Evolutionary conservation across 2,888 invertebrate genomes (phyloP), one percentile per base, ranked within the genome.

Genomic region (Apotomis betuletana): DNA sequence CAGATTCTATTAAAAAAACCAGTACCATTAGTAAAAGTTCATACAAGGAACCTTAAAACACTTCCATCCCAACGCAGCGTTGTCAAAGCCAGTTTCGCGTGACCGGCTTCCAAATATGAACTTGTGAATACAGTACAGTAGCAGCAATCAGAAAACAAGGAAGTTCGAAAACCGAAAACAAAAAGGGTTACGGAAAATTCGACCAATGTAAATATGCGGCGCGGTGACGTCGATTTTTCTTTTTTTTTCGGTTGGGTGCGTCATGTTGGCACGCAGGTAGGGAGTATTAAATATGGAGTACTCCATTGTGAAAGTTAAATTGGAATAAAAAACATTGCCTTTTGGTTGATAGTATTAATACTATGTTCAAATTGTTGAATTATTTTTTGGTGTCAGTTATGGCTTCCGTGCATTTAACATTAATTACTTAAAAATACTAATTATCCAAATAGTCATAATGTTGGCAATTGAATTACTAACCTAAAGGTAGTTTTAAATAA

Each of bases 41-140:
- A 15, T n/a, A 38, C n/a, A 59, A n/a, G 67, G 71, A 62, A 67
- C 71, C 61, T 51, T 52, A 52, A 71, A 67, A 60, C 54, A 55
- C 65, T 15, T 27, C 41, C 55, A 41, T 49, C 46, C 4, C 15
- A 49, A 64, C 44, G 59, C 67, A 68, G 70, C 70, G 74, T 74
- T 76, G 68, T 75, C 77, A 74, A 74, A 74, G 74, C 74, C 67
- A 59, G 73, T 69, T 73, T 61, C 77, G 76, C 77, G 74, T 79
- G 75, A 76, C 78, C 76, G 75, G 75, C 60, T 77, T 75, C 75
- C 74, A 72, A 77, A 77, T 73, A 73, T 73, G 72, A 72, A 64
- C 74, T 72, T 74, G 74, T 77, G 75, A 79, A 80, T 75, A 74
- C 67, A 59, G 74, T 67, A 64, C 27, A 27, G 15, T 15, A 15